phyloP scores from a whole-genome alignment of 2,113 vertebrate species.

The Lycocorax pyrrhopterus region DNA sequence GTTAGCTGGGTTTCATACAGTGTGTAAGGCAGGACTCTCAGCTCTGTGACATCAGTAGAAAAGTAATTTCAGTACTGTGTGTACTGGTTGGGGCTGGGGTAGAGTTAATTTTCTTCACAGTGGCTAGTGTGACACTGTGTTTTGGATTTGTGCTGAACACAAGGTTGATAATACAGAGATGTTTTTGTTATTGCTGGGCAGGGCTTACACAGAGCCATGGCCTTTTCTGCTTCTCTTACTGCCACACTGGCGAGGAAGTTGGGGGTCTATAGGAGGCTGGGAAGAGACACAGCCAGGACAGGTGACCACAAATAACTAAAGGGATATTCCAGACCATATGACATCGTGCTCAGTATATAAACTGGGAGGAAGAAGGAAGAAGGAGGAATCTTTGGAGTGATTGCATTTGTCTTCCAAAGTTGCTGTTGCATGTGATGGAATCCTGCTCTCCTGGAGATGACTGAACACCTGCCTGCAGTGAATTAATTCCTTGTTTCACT shows the following conservation, averaged over 20 bases:
- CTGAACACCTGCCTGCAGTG: neutral
- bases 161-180: neutral
- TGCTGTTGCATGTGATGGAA: neutral
- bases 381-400: neutral
- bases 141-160: neutral
- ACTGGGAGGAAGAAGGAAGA: neutral
- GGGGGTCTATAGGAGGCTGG: neutral
- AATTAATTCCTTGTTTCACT: neutral
- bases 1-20: neutral
- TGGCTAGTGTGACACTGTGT: neutral
- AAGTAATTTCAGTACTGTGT: neutral
- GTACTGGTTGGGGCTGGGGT: neutral
- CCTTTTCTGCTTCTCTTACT: neutral
- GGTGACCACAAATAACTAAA: neutral
- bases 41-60: neutral
- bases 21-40: neutral
- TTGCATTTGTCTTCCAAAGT: neutral
- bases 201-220: too few species aligned
- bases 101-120: neutral
- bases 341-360: neutral
- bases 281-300: neutral
- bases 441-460: neutral
- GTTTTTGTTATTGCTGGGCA: neutral
- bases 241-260: neutral
- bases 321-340: neutral